A percentile compares a stretch with the other conserved stretches of the same genome.
These are phyloP conservation scores for Tragelaphus eurycerus DNA, from an alignment of 2,797 vertebrate species.

Conservation along the genomic window DNA sequence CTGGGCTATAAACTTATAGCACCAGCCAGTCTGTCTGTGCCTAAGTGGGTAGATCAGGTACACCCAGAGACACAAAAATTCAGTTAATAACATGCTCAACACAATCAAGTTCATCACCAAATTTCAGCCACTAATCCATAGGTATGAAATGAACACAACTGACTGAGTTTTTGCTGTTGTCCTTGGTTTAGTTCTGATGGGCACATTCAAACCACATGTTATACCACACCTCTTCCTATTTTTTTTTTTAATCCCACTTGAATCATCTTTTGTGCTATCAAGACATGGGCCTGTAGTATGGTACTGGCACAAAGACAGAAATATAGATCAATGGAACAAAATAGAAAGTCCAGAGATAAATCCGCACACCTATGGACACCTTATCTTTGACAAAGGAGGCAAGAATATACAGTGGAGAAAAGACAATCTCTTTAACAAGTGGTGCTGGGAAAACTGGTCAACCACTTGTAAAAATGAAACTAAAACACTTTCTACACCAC, in stretches of 20 bases:
- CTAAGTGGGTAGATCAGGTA: not conserved
- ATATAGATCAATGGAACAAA: not conserved
- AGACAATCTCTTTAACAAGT: not conserved
- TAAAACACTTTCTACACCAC: not conserved
- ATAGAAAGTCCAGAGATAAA: not conserved
- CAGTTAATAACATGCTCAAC: not conserved
- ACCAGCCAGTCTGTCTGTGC: not conserved
- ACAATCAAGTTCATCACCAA: not conserved
- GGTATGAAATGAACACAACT: not conserved
- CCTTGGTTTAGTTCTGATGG: not conserved
- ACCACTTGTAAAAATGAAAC: not conserved
- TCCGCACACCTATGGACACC: not conserved
- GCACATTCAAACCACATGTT: not conserved
- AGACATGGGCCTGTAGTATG: not conserved
- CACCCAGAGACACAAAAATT: constrained; percentile 8
- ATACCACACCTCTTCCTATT: not conserved
- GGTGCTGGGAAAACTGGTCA: not conserved
- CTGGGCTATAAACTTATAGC: not conserved
- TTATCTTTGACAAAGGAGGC: not conserved
- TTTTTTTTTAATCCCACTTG: not conserved
- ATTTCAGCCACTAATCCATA: not conserved
- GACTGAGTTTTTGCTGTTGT: not conserved
- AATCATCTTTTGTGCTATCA: not conserved
- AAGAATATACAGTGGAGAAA: not conserved
- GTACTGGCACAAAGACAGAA: not conserved